Conservation (phyloP, 2,797 vertebrate genomes). For the Lithobates sylvaticus region DNA sequence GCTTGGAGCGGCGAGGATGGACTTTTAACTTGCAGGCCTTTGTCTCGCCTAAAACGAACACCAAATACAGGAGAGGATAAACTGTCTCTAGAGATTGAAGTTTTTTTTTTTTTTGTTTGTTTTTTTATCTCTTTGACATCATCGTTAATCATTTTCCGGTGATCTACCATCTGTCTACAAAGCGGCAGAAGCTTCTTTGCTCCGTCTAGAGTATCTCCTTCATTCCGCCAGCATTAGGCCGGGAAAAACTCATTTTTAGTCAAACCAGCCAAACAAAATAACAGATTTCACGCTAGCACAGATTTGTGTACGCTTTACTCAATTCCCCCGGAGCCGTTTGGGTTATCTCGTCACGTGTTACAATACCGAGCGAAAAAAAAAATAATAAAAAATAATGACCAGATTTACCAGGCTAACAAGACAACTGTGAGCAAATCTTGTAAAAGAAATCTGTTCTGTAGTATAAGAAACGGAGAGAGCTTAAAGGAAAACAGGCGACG, state of each 20-base stretch:
- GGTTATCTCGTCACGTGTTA: too few relatives aligned
- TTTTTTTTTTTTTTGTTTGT: background rate
- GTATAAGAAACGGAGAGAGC: too few relatives aligned
- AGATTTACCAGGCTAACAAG: conserved; percentile 17
- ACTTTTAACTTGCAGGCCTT: background rate
- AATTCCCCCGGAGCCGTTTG: too few relatives aligned
- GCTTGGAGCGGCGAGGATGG: background rate
- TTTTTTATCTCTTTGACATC: conserved; percentile 32
- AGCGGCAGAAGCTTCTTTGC: background rate
- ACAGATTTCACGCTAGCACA: too few relatives aligned
- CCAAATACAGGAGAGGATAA: background rate
- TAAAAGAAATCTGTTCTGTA: conserved; percentile 19
- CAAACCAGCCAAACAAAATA: too few relatives aligned
- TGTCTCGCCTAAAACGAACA: background rate
- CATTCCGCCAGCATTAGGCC: too few relatives aligned
- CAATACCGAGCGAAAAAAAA: too few relatives aligned
- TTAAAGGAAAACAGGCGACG: too few relatives aligned
- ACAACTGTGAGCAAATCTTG: conserved; percentile 27
- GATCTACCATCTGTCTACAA: background rate
- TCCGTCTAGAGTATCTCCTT: background rate
- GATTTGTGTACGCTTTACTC: too few relatives aligned
- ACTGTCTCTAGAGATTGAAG: conserved; percentile 16
- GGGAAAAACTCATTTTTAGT: too few relatives aligned
- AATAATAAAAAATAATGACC: too few relatives aligned
- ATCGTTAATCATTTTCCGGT: conserved; percentile 33